Conservation (phyloP, 1,140 invertebrate species). For the Cotesia vestalis region DNA sequence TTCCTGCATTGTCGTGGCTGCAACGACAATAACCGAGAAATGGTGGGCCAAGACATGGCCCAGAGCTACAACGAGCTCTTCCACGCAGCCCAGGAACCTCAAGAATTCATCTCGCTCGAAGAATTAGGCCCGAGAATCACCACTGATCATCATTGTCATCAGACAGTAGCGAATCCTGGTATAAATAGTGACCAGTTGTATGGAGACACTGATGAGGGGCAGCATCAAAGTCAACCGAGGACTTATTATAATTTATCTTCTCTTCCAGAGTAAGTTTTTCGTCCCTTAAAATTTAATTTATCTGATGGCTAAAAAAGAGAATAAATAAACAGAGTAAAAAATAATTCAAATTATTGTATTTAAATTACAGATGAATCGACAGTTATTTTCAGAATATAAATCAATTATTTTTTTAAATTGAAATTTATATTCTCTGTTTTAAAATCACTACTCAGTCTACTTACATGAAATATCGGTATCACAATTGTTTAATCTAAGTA, state of each 20-base stretch:
- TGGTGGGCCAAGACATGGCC: conserved; percentile 61
- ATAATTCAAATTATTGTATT: too few species aligned
- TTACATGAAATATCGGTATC: too few species aligned
- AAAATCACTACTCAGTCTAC: too few species aligned
- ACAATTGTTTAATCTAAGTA: too few species aligned
- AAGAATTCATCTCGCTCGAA: conserved; percentile 58
- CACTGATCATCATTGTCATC: conserved; percentile 21
- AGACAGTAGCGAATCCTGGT: conserved; percentile 16
- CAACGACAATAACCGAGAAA: conserved; percentile 43
- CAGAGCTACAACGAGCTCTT: conserved; percentile 59
- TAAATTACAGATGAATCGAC: neutral
- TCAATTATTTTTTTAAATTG: neutral
- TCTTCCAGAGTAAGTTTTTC: conserved; percentile 56
- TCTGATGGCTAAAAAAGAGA: neutral
- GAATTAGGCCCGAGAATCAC: conserved; percentile 53
- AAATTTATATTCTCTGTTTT: too few species aligned
- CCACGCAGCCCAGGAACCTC: conserved; percentile 53
- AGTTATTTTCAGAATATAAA: conserved; percentile 2
- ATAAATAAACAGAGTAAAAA: too few species aligned
- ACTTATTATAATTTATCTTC: conserved; percentile 57
- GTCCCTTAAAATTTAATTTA: neutral
- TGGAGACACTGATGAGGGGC: conserved; percentile 25
- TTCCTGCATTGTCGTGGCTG: conserved; percentile 45
- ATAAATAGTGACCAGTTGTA: conserved; percentile 34
- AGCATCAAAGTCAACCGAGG: conserved; percentile 39